phyloP scores from a whole-genome alignment of 2,888 invertebrate genomes.

The Epinotia ramella region DNA sequence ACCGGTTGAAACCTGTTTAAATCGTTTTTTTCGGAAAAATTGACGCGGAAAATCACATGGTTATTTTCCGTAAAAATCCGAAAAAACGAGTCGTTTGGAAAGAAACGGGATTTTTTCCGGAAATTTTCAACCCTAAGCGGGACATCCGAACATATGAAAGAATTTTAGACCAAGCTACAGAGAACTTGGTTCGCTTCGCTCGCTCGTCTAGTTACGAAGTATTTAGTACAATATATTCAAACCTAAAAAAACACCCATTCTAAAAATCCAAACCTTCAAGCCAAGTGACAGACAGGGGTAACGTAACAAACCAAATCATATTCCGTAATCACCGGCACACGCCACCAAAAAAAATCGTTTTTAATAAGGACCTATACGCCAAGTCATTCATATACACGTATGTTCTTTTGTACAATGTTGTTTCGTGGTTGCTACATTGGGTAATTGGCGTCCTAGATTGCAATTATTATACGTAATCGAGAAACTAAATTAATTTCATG shows the following conservation, averaged over 20 bases:
- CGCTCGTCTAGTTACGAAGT: too few relatives aligned
- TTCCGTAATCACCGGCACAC: conserved; percentile 41
- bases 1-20: too few relatives aligned
- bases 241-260: background rate
- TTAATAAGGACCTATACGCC: background rate
- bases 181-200: too few relatives aligned
- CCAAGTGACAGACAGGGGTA: conserved; percentile 42
- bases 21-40: too few relatives aligned
- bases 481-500: conserved; percentile 43
- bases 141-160: too few relatives aligned
- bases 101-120: too few relatives aligned
- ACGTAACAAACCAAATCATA: conserved; percentile 39
- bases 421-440: conserved; percentile 36
- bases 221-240: too few relatives aligned
- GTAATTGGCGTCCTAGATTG: conserved; percentile 43
- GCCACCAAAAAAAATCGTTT: conserved; percentile 13
- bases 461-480: conserved; percentile 45
- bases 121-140: too few relatives aligned
- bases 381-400: background rate
- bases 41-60: too few relatives aligned
- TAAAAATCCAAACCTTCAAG: conserved; percentile 45
- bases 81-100: too few relatives aligned
- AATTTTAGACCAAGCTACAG: too few relatives aligned
- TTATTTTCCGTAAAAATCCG: too few relatives aligned
- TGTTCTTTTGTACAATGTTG: background rate